phyloP scores from a whole-genome alignment of 2,797 vertebrate genomes.

The Brachyrhaphis roseni region DNA sequence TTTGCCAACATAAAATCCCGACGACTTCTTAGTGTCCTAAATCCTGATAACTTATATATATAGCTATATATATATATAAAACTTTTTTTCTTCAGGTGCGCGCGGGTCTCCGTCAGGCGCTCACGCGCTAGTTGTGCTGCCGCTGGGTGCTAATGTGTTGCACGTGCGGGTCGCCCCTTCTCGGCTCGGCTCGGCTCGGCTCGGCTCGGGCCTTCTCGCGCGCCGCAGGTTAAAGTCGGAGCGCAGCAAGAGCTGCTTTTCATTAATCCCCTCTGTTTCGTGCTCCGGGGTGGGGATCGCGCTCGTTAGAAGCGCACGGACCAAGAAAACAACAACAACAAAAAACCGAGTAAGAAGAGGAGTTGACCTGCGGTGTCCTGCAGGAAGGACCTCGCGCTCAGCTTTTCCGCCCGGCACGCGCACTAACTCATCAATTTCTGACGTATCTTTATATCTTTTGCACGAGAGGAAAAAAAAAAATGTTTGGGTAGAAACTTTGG shows the following conservation, averaged over 20 bases:
- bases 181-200: slow-evolving; percentile 14
- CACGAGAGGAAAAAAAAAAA: background rate
- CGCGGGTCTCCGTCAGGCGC: background rate
- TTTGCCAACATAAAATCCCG: no score
- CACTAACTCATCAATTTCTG: background rate
- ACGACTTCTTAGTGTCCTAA: no score
- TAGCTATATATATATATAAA: no score
- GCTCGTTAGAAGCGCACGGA: slow-evolving; percentile 29
- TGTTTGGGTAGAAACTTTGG: background rate
- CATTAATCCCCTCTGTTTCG: slow-evolving; percentile 60
- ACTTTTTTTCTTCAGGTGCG: no score
- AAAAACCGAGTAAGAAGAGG: slow-evolving; percentile 44
- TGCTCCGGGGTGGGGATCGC: slow-evolving; percentile 48
- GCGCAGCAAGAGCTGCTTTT: slow-evolving; percentile 60
- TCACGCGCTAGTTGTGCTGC: slow-evolving; percentile 35
- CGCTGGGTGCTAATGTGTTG: slow-evolving; percentile 75
- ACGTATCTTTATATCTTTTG: background rate
- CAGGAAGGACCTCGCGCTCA: slow-evolving; percentile 42
- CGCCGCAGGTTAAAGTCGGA: slow-evolving; percentile 43
- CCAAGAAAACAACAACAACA: background rate
- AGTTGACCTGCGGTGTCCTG: slow-evolving; percentile 54
- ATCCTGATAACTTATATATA: no score
- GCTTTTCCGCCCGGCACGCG: background rate
- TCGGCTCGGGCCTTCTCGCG: slow-evolving; percentile 38
- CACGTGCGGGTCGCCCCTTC: slow-evolving; percentile 59